Percentiles rank a stretch among this genome's conserved stretches.
Evolutionary conservation across 2,888 invertebrate species (phyloP).

Genomic region (Capitulum mitella): DNA sequence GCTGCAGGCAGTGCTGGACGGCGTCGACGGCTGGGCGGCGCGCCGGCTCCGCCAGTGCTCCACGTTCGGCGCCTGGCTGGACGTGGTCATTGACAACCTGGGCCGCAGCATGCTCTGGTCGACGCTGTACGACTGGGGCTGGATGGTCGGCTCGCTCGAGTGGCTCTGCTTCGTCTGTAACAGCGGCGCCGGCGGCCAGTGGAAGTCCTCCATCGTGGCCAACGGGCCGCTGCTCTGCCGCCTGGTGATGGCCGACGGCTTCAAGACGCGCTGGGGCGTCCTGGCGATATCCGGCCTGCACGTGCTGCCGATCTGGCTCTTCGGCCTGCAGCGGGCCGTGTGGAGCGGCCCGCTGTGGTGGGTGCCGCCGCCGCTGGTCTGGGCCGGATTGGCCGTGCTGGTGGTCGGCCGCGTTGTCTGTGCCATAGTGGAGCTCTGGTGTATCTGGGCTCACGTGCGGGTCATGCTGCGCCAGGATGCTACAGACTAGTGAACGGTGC

Average conservation of each 20-base stretch:
- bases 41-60: constrained; percentile 37
- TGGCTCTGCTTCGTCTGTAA: constrained; percentile 38
- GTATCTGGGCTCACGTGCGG: constrained; percentile 36
- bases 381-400: constrained; percentile 34
- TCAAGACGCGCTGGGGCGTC: constrained; percentile 37
- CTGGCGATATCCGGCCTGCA: constrained; percentile 38
- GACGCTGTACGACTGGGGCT: constrained; percentile 29
- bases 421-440: constrained; percentile 37
- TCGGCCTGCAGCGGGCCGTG: constrained; percentile 34
- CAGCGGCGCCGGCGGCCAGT: constrained; percentile 37
- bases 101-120: constrained; percentile 37
- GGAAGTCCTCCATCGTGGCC: constrained; percentile 28
- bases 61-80: constrained; percentile 38
- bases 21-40: constrained; percentile 38
- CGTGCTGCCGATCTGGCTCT: constrained; percentile 38
- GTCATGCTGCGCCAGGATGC: not conserved
- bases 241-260: constrained; percentile 31
- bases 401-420: constrained; percentile 36
- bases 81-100: constrained; percentile 38
- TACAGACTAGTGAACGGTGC: too few species aligned
- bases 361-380: constrained; percentile 30
- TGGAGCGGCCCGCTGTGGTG: constrained; percentile 34
- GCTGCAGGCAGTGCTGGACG: constrained; percentile 36
- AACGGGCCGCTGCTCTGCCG: not conserved
- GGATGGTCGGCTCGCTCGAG: constrained; percentile 36